Base-by-base conservation (phyloP, 2,113 vertebrate species). In the Galbula dea region DNA sequence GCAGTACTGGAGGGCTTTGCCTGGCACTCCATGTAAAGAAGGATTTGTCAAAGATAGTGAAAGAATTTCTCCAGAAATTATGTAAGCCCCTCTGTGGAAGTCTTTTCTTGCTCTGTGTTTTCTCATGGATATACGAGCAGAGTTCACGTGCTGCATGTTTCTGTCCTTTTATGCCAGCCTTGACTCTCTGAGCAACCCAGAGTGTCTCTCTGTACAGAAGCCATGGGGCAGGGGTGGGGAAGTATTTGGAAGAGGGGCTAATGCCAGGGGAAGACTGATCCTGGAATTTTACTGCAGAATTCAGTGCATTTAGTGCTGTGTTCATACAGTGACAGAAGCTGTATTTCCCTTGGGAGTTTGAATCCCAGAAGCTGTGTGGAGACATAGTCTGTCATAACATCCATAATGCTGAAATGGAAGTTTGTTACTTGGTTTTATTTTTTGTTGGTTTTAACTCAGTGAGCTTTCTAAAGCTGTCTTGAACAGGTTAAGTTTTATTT, bases 21-120 rank as follows among this genome's bases (percentile, higher is more conserved):
- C 66, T 87, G 69, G 69, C 54, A 59, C 48, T 63, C 39, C 54
- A 52, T 57, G 16, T 43, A 78, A 92, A 86, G 57, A 83, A 48
- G 61, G 84, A 90, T 95, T 95, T 95, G 58, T 86, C 71, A 72
- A 89, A 86, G 84, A 90, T 20, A 86, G 66, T 43, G 52, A 32
- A 89, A 19, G 61, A 78, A 82, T 82, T 95, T 78, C 48, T 84
- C 57, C 58, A 84, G 57, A 95, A 96, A 72, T 85, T 82, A 72
- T 22, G 72, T 87, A 91, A 95, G 16, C 27, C 27, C 12, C 26
- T 54, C 72, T 83, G 63, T 91, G 71, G 66, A 91, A 87, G 22
- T 46, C 13, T 51, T 88, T 86, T 48, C 58, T 84, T 87, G 26
- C 11, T 87, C 49, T 68, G 10, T 45, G 18, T 91, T 88, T 92